Base-by-base conservation (phyloP, 1,140 invertebrate species). In the Drosophila jambulina region DNA sequence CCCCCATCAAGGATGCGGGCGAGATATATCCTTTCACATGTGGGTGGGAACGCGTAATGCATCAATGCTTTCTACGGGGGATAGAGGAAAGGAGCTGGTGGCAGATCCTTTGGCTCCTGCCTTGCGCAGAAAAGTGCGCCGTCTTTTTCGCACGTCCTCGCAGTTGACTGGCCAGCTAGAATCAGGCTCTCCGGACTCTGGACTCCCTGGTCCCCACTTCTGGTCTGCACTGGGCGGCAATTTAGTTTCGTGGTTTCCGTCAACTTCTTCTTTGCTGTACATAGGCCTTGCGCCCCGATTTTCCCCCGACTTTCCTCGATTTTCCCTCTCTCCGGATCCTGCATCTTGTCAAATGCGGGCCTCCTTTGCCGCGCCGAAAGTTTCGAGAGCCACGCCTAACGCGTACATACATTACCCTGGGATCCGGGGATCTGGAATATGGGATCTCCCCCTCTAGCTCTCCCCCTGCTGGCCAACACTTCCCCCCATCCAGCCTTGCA, bases 161-260 rank as follows among this genome's bases (percentile, higher is more conserved):
- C 74, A 78, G 74, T 70, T 85, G 67, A 80, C 72, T 77, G 62
- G 72, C 53, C 67, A 78, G 56, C 64, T 34, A 57, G 54, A 56
- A 25, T 15, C 25, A n/a, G 4, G 23, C 34, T 42, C 70, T 29
- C 36, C 15, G 25, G 71, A 45, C 34, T 15, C 25, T 8, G 12
- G 17, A 17, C 19, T 13, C 21, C 10, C 13, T 45, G 3, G 3
- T 9, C 15, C n/a, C 19, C 5, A 43, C 42, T 23, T 19, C 25
- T 19, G 13, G n/a, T n/a, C 46, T 17, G 53, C 34, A 38, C 53
- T 54, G 71, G 72, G 67, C 59, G 59, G 83, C 85, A 88, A 88
- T 88, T 88, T 88, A 85, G 81, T 82, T 88, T 88, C 78, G 85
- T 88, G 85, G 85, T 82, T 88, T 83, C 84, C 84, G 69, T 88